These are phyloP conservation scores for Acanthopleura granulata DNA, from an alignment of 2,888 invertebrate genomes.

Conservation along the genomic window DNA sequence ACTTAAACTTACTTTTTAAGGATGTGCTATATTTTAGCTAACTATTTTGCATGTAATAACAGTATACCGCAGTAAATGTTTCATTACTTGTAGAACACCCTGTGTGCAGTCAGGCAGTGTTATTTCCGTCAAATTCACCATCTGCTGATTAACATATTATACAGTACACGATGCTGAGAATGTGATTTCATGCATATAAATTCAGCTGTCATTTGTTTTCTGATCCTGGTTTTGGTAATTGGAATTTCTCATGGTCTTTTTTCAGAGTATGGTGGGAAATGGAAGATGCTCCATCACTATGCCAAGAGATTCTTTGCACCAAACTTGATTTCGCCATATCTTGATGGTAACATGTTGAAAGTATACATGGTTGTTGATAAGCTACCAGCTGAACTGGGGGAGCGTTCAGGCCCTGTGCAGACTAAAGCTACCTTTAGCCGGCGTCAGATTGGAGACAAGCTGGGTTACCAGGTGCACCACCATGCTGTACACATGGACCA, in stretches of 20 bases:
- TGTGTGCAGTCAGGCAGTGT: too few relatives aligned
- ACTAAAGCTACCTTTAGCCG: slow-evolving; percentile 19
- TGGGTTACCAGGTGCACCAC: background rate
- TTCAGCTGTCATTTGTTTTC: too few relatives aligned
- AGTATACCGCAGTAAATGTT: too few relatives aligned
- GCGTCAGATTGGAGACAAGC: background rate
- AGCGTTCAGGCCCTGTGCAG: background rate
- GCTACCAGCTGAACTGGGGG: slow-evolving; percentile 30
- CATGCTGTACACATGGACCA: slow-evolving; percentile 23
- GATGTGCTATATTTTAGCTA: too few relatives aligned
- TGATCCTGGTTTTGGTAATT: slow-evolving; percentile 18
- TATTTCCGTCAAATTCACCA: too few relatives aligned
- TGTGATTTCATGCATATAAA: too few relatives aligned
- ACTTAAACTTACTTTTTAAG: too few relatives aligned
- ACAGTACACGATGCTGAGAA: too few relatives aligned
- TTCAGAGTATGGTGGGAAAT: slow-evolving; percentile 81
- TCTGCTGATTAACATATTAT: too few relatives aligned
- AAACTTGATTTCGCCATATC: slow-evolving; percentile 67
- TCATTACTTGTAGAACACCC: too few relatives aligned
- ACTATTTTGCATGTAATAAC: too few relatives aligned
- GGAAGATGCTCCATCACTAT: slow-evolving; percentile 93
- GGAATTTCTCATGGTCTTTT: slow-evolving; percentile 24
- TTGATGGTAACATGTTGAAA: slow-evolving; percentile 46
- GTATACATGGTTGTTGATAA: slow-evolving; percentile 53
- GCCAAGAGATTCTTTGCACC: slow-evolving; percentile 85